Evolutionary conservation across 2,113 vertebrate genomes (phyloP).

Genomic region (Pygoscelis adeliae): DNA sequence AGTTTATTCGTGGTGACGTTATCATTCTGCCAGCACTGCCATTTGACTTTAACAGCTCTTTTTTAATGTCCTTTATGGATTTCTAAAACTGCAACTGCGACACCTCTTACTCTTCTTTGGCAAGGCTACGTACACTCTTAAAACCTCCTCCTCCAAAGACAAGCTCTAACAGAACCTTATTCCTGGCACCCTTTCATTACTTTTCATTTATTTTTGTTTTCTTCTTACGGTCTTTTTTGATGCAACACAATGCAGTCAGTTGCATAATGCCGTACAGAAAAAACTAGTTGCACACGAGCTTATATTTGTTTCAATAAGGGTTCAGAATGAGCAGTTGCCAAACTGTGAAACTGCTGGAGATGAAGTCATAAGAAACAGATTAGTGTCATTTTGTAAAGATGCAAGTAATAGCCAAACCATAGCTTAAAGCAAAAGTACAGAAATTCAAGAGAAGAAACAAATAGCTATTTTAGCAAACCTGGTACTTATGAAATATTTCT

Average conservation of each 20-base stretch:
- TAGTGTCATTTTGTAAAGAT: not conserved
- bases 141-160: not conserved
- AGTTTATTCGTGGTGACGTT: not conserved
- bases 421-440: not conserved
- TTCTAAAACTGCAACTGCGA: not conserved
- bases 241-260: not conserved
- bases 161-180: not conserved
- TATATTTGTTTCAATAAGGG: not conserved
- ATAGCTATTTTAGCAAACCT: not conserved
- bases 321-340: not conserved
- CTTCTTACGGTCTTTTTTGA: not conserved
- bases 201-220: not conserved
- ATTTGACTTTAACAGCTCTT: not conserved
- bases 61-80: no score
- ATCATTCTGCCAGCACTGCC: not conserved
- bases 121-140: not conserved
- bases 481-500: not conserved
- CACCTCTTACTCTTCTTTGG: not conserved
- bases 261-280: not conserved
- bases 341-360: not conserved
- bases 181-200: not conserved
- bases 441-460: not conserved
- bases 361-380: not conserved
- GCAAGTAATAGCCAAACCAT: not conserved
- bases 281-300: not conserved